A percentile compares a stretch with the other conserved stretches of the same genome.
phyloP scores from a whole-genome alignment of 2,888 invertebrate genomes.

The Actias luna region DNA sequence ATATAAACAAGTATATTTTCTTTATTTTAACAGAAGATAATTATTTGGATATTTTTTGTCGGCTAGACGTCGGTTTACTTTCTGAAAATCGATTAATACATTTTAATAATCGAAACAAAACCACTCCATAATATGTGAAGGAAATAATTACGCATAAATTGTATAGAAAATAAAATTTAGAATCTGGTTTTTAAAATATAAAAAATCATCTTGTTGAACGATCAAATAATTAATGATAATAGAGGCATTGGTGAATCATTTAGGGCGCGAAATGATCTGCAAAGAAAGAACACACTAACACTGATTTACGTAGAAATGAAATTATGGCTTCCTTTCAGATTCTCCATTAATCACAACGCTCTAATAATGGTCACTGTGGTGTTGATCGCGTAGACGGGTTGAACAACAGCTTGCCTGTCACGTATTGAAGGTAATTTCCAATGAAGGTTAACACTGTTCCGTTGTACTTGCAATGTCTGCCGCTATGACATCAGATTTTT shows the following conservation, averaged over 20 bases:
- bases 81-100: no score
- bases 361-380: conserved; percentile 39
- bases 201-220: neutral
- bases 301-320: conserved; percentile 26
- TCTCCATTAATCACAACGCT: conserved; percentile 37
- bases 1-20: no score
- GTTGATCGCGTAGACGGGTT: conserved; percentile 24
- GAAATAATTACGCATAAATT: neutral
- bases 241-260: conserved; percentile 31
- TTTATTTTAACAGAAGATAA: no score
- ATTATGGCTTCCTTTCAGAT: conserved; percentile 30
- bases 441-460: conserved; percentile 37
- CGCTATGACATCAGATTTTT: conserved; percentile 29
- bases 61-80: no score
- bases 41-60: no score
- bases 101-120: no score
- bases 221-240: neutral
- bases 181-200: neutral
- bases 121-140: no score
- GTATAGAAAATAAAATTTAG: neutral
- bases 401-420: conserved; percentile 30
- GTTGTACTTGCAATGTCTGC: conserved; percentile 20
- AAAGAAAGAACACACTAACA: conserved; percentile 25
- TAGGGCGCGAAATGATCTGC: conserved; percentile 24
- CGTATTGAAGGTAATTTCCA: conserved; percentile 24